Base-by-base conservation (phyloP, 1,140 invertebrate genomes). In the Panagrolaimus sp. region DNA sequence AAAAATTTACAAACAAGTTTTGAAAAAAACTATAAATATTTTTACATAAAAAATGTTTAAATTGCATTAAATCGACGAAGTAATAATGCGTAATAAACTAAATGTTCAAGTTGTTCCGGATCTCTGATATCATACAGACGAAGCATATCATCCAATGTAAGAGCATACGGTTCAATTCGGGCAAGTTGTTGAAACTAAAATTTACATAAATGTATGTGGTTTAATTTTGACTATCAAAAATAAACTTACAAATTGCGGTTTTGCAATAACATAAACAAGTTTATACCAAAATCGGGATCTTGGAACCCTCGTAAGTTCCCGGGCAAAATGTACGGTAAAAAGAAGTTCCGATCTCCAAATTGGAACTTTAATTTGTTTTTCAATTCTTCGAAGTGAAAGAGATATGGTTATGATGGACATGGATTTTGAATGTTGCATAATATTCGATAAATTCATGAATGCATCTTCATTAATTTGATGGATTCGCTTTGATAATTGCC, bases 91-190 rank as follows among this genome's bases (percentile, higher is more conserved):
- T 26, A 58, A 21, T 58, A 58, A 12, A 58, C 21, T n/a, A 58
- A 12, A 21, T 58, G 52, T 21, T 58, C 52, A 58, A 58, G 52
- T 58, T 58, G 52, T 58, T 58, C 52, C 4, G 52, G 52, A 17
- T 58, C 52, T 4, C 52, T 0, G 28, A 58, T 28, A 21, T 58
- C 52, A 21, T 58, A 58, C 4, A 58, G 17, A 12, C 52, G 52
- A 2, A 58, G 52, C 52, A 58, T 58, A 26, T 58, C 52, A 21
- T 58, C 52, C 3, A 58, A n/a, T n/a, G 52, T 12, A 2, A 58
- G 10, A n/a, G 52, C 52, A 26, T 26, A 58, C 10, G 52, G 52
- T n/a, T 58, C 52, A 26, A 28, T 58, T 21, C 52, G 52, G n/a
- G 28, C 28, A 28, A 58, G 52, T 26, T 12, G 21, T 21, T 24